Evolutionary conservation across 1,140 invertebrate genomes (phyloP), one percentile per base, ranked within the genome.

Genomic region (Platorchestia sp.): DNA sequence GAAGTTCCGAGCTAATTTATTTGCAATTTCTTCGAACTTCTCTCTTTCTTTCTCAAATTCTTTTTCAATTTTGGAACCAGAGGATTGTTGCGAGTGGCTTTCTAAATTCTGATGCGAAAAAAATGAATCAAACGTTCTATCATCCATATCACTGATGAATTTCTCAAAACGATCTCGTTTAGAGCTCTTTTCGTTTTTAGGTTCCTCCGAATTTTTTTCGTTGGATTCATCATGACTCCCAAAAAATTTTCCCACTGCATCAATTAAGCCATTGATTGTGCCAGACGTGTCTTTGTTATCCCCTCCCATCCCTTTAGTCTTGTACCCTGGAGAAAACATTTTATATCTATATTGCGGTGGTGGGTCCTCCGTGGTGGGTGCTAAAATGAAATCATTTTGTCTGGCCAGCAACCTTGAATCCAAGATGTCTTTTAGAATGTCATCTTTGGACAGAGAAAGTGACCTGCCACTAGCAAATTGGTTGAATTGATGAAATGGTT

Each of bases 131-230:
- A 93, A 93, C 7, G 91, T 93, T 40, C 19, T 44, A 36, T 93
- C 91, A 93, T 93, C 91, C 91, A 93, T 93, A 44, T 47, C 45
- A 47, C 91, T 93, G 45, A 93, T 93, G 91, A 93, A 93, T 45
- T 93, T 45, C 40, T 93, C 91, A 40, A 93, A 93, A n/a, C 91
- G 43, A 93, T 93, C 91, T 47, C 91, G 91, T n/a, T 45, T 44
- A 3, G 14, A 6, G 43, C 0, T 93, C 40, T 93, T 93, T 6
- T 45, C 40, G 40, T 36, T 93, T n/a, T 47, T 93, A 0, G 44
- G 91, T 44, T 45, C 45, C 44, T 93, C 43, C 27, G 44, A 5
- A 5, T 45, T 40, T n/a, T 45, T 47, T 93, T 93, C 91, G 45
- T 93, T 47, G 10, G 91, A 45, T 44, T 47, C 45, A 36, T 93